These are phyloP conservation scores for Amphiura filiformis DNA, from an alignment of 35 echinoderm and acorn worm species.

Conservation along the genomic window DNA sequence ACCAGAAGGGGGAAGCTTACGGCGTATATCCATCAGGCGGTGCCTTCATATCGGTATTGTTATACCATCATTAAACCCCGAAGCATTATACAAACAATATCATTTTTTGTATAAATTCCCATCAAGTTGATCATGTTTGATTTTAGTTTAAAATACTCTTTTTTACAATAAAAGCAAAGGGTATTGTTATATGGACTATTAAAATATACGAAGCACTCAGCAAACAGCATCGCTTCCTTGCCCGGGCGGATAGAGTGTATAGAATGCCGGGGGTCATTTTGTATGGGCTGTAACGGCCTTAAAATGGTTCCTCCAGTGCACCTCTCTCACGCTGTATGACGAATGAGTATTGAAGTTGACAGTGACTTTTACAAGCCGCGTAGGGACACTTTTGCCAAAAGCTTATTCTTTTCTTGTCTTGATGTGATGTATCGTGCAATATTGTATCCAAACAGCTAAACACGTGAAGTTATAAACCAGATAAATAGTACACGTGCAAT, in stretches of 20 bases:
- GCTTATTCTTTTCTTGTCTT: neutral
- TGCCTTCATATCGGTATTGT: neutral
- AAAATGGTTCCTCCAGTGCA: neutral
- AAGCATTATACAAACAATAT: neutral
- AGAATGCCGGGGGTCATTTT: neutral
- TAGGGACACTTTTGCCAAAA: neutral
- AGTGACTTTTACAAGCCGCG: constrained; percentile 1
- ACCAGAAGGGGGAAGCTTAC: no score
- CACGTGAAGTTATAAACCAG: neutral
- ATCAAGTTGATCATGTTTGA: constrained; percentile 12
- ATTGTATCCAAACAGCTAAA: neutral
- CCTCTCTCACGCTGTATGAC: neutral
- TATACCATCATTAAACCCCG: neutral
- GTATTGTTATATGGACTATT: neutral
- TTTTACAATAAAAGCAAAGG: neutral
- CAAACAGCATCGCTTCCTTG: neutral
- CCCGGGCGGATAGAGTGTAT: neutral
- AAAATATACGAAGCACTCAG: neutral
- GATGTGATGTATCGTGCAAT: neutral
- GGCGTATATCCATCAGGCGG: no score
- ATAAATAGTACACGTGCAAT: neutral
- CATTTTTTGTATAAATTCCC: constrained; percentile 15
- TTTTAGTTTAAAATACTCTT: neutral
- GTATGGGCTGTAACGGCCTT: neutral
- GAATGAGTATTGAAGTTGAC: neutral